Percentiles rank a stretch among this genome's conserved stretches.
Evolutionary conservation across 2,113 vertebrate genomes (phyloP).

Genomic region (Engraulis encrasicolus): DNA sequence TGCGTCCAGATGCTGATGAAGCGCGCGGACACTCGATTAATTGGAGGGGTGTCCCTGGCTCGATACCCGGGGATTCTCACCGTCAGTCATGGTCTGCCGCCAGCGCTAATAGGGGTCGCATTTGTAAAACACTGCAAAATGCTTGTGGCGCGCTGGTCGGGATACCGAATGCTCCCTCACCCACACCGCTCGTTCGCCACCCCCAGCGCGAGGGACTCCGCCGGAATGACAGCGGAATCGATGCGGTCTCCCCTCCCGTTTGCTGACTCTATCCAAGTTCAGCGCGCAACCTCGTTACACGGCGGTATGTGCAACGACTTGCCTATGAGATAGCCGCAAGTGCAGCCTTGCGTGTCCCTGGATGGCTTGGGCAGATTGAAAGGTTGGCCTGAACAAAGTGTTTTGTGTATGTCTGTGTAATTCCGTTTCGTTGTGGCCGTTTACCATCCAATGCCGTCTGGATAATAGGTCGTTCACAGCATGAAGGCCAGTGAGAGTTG

Average conservation of each 20-base stretch:
- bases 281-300: constrained; percentile 6
- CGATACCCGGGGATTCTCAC: constrained; percentile 73
- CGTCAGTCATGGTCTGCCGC: constrained; percentile 65
- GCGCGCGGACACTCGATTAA: constrained; percentile 70
- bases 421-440: background rate
- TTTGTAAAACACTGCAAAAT: constrained; percentile 66
- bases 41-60: constrained; percentile 76
- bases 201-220: constrained; percentile 56
- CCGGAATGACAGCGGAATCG: constrained; percentile 68
- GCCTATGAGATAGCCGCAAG: background rate
- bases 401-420: background rate
- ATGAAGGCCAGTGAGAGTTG: background rate
- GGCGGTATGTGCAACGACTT: constrained; percentile 7
- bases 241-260: constrained; percentile 64
- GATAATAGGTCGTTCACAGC: background rate
- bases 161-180: constrained; percentile 61
- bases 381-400: background rate
- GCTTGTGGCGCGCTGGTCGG: constrained; percentile 68
- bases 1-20: constrained; percentile 68
- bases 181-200: constrained; percentile 29
- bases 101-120: constrained; percentile 70
- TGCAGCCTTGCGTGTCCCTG: constrained; percentile 2
- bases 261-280: constrained; percentile 69
- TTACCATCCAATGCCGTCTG: background rate
- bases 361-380: background rate